Percentiles rank a stretch among this genome's conserved stretches.
Conservation (phyloP, 2,888 invertebrate species). For the Aphidoletes aphidimyza region DNA sequence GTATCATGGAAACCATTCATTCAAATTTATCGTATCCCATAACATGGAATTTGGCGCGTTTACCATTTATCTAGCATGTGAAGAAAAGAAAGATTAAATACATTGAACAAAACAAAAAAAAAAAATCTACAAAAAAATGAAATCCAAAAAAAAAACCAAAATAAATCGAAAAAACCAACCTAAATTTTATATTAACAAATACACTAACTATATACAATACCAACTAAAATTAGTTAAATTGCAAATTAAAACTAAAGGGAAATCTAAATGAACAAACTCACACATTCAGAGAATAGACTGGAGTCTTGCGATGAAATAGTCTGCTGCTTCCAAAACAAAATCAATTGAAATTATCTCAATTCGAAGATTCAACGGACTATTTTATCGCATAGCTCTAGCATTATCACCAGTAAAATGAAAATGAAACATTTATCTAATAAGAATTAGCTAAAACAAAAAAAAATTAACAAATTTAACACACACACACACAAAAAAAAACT, state of each 20-base stretch:
- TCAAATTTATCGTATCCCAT: background rate
- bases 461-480: constrained; percentile 46
- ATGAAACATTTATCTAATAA: constrained; percentile 29
- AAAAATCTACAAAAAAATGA: background rate
- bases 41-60: background rate
- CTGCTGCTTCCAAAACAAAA: background rate
- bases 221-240: constrained; percentile 46
- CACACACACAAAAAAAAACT: constrained; percentile 11
- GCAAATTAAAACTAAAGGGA: constrained; percentile 21
- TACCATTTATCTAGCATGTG: constrained; percentile 14
- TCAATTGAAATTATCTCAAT: background rate
- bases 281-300: background rate
- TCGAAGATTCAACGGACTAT: background rate
- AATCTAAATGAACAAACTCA: constrained; percentile 4
- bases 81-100: background rate
- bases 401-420: background rate
- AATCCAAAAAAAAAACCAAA: background rate
- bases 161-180: constrained; percentile 29
- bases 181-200: constrained; percentile 48
- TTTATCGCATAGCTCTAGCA: background rate
- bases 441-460: constrained; percentile 47
- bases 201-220: constrained; percentile 49
- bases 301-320: background rate
- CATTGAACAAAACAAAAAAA: constrained; percentile 7
- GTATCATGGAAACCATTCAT: background rate